Evolutionary conservation across 2,113 vertebrate species (phyloP).

Genomic region (Arizona elegans): DNA sequence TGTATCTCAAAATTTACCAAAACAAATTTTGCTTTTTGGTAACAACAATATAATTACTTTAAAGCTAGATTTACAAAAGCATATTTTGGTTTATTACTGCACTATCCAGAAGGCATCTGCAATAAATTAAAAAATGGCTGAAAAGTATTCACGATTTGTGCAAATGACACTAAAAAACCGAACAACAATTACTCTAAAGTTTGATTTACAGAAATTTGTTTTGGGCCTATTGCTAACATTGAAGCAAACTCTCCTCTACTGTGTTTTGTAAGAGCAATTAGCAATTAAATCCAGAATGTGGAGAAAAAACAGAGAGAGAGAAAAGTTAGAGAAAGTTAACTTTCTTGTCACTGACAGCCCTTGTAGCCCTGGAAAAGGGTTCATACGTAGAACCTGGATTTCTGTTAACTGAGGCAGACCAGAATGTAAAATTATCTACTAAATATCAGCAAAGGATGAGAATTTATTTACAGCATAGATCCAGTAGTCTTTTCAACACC

Average conservation of each 20-base stretch:
- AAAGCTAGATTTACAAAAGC: background rate
- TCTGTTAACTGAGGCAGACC: background rate
- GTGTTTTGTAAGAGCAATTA: background rate
- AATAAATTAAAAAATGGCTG: background rate
- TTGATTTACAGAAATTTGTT: background rate
- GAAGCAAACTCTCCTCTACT: background rate
- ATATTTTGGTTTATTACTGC: background rate
- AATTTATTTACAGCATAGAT: background rate
- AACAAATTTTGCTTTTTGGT: background rate
- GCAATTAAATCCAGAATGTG: background rate
- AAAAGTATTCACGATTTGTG: background rate
- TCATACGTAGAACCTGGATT: background rate
- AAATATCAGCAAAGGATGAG: background rate
- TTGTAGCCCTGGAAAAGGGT: background rate
- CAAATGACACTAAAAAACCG: background rate
- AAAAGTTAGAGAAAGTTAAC: background rate
- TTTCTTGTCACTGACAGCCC: background rate
- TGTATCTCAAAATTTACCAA: background rate
- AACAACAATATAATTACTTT: background rate
- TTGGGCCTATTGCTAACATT: background rate
- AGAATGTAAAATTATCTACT: background rate
- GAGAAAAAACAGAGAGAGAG: too few relatives aligned
- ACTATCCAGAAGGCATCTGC: background rate
- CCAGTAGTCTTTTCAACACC: background rate
- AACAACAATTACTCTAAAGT: background rate